A percentile compares a stretch with the other conserved stretches of the same genome.
Evolutionary conservation across 2,113 vertebrate species (phyloP).

Genomic region (Tor tambroides): DNA sequence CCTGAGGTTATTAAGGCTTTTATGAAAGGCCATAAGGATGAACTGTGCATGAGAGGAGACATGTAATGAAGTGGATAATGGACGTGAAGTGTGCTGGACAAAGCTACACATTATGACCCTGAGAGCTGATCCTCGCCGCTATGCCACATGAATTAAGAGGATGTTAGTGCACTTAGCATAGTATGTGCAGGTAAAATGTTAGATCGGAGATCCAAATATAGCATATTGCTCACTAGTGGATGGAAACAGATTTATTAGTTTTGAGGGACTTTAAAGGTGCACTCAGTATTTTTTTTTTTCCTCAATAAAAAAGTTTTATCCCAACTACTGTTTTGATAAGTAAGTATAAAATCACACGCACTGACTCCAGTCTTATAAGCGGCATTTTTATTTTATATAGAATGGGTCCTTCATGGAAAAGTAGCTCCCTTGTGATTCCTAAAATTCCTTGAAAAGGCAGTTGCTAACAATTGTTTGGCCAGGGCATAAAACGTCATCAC

Average conservation of each 20-base stretch:
- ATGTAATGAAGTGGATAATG: constrained; percentile 50
- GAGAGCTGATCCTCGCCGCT: constrained; percentile 20
- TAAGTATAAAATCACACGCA: background rate
- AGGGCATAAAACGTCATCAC: too few relatives aligned
- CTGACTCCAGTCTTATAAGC: background rate
- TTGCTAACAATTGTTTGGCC: too few relatives aligned
- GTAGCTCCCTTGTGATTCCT: too few relatives aligned
- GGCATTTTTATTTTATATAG: background rate
- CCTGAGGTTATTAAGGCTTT: constrained; percentile 24
- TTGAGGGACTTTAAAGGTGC: background rate
- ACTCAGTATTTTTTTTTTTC: background rate
- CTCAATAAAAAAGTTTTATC: background rate
- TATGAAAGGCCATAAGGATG: constrained; percentile 26
- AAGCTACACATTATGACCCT: constrained; percentile 22
- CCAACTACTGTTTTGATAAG: background rate
- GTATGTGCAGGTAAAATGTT: constrained; percentile 41
- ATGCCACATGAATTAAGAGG: constrained; percentile 7
- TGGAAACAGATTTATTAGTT: constrained; percentile 13
- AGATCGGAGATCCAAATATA: constrained; percentile 10
- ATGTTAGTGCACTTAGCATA: constrained; percentile 40
- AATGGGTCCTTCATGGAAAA: background rate
- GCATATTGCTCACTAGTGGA: constrained; percentile 15
- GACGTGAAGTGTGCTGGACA: constrained; percentile 43
- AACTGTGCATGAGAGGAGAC: constrained; percentile 20
- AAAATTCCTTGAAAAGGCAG: too few relatives aligned